Evolutionary conservation across 2,113 vertebrate species (phyloP).

Genomic region (Picathartes gymnocephalus): DNA sequence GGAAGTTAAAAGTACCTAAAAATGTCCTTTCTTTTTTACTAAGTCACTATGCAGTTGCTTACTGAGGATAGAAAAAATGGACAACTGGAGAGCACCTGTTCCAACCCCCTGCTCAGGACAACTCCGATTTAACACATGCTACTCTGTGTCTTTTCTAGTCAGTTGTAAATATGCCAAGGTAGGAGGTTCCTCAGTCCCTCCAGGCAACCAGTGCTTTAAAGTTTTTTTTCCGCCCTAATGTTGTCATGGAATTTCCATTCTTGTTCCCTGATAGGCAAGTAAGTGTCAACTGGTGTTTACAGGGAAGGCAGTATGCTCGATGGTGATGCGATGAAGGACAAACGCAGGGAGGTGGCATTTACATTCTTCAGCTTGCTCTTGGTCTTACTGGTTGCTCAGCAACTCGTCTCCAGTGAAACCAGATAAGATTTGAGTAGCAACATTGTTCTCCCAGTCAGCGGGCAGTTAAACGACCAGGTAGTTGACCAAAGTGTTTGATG

Average conservation of each 20-base stretch:
- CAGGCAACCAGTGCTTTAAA: neutral
- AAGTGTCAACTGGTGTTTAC: conserved; percentile 7
- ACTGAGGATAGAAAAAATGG: neutral
- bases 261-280: neutral
- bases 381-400: conserved; percentile 40
- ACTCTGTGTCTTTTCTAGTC: neutral
- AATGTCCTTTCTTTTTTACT: neutral
- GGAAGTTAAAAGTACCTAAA: neutral
- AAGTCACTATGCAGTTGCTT: neutral
- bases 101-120: neutral
- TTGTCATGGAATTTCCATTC: neutral
- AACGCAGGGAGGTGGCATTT: neutral
- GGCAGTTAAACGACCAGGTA: neutral
- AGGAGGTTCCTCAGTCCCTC: neutral
- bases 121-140: neutral
- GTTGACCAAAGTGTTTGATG: neutral
- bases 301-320: neutral
- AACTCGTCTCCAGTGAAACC: neutral
- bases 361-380: neutral
- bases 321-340: neutral
- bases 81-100: neutral
- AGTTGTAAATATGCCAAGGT: neutral
- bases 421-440: conserved; percentile 31
- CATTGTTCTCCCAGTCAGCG: neutral
- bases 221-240: neutral